phyloP scores from a whole-genome alignment of 1,140 invertebrate genomes.

The Platorchestia sp. region DNA sequence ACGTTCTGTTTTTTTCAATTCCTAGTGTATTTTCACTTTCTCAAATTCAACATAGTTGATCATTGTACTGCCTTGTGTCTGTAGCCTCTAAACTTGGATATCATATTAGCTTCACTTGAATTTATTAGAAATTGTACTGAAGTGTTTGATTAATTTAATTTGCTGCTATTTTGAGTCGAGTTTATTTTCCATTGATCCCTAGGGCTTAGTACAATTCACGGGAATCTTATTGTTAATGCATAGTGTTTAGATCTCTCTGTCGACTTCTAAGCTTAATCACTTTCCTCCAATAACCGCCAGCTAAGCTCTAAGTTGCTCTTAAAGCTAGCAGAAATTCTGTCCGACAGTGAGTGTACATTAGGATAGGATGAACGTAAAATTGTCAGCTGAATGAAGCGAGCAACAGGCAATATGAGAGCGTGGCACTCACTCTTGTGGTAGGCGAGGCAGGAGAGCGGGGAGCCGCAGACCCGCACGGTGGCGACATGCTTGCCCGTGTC shows the following conservation, averaged over 20 bases:
- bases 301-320: too few relatives aligned
- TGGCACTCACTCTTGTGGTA: conserved; percentile 84
- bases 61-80: neutral
- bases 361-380: too few relatives aligned
- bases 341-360: too few relatives aligned
- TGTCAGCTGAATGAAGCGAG: neutral
- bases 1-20: neutral
- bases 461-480: conserved; percentile 87
- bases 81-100: neutral
- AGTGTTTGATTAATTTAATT: neutral
- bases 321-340: too few relatives aligned
- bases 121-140: neutral
- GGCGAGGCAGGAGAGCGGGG: conserved; percentile 84
- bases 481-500: conserved; percentile 85
- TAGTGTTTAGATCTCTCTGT: neutral
- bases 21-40: neutral
- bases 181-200: neutral
- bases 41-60: neutral
- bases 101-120: neutral
- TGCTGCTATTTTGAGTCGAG: neutral
- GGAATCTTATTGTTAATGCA: neutral
- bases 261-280: neutral
- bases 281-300: neutral
- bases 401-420: neutral
- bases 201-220: neutral